Base-by-base conservation (phyloP, 2,888 invertebrate genomes). In the Tetheella fluctuosa region DNA sequence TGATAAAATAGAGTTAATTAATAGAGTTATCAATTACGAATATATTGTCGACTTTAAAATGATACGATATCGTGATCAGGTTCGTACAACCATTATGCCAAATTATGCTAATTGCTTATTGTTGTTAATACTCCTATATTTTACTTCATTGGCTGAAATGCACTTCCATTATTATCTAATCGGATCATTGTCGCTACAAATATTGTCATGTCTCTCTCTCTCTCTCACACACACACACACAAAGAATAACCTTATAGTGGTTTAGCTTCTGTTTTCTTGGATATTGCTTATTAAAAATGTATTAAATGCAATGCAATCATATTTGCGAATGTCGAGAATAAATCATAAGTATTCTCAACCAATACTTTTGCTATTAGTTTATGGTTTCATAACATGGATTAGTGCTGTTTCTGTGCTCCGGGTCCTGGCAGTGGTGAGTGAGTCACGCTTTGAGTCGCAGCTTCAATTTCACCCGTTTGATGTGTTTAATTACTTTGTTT, bases 401-500 rank as follows among this genome's bases (percentile, higher is more conserved):
- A 55, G 63, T 62, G 57, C 61, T 57, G 60, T 57, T n/a, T n/a
- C n/a, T n/a, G n/a, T 62, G 57, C 64, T 61, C 62, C 54, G 64
- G 63, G 57, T 67, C 61, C 61, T 37, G 64, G 62, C 28, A 57
- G 57, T 10, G 48, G 48, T 10, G 64, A 65, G 72, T 70, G 75
- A 71, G 68, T 72, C 69, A 65, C 74, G 83, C 89, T 90, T 89
- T 89, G 87, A 88, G 83, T 84, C 83, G 78, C 75, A 79, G 86
- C 85, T 88, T 88, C 89, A 91, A 91, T 91, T 89, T 89, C 84
- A 79, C 74, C 76, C 87, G 91, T 91, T 93, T 92, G 91, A 93
- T 91, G 90, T 91, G 91, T 91, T 90, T 92, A 93, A 93, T 92
- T 92, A 92, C 91, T 92, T 92, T 91, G 91, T 92, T 91, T 89